These are phyloP conservation scores for Gadus chalcogrammus DNA, from an alignment of 2,113 vertebrate species.

Conservation along the genomic window DNA sequence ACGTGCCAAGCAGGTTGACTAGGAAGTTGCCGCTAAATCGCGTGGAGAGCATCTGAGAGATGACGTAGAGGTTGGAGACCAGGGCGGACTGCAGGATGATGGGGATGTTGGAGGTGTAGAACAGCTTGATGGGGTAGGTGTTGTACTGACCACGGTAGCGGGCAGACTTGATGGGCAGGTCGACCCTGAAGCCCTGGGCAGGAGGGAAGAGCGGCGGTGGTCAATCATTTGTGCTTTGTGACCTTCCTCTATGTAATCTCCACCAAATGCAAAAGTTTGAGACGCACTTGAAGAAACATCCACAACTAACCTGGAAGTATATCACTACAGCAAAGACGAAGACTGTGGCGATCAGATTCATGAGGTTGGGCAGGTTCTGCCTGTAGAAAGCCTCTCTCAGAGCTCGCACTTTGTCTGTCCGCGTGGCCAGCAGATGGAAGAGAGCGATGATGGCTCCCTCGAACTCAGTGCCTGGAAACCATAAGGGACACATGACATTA, in stretches of 20 bases:
- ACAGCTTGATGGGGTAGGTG: conserved; percentile 98
- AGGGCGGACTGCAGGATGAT: conserved; percentile 98
- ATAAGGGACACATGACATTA: not conserved
- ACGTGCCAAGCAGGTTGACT: conserved; percentile 95
- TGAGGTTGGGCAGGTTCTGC: conserved; percentile 97
- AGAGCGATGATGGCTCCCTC: conserved; percentile 97
- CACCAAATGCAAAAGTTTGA: not conserved
- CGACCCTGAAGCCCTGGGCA: conserved; percentile 92
- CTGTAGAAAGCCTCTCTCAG: conserved; percentile 97
- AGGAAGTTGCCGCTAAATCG: conserved; percentile 96
- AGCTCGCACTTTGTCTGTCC: conserved; percentile 96
- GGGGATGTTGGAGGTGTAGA: conserved; percentile 99
- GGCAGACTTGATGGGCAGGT: conserved; percentile 97
- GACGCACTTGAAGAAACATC: not conserved
- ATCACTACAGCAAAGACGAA: conserved; percentile 98
- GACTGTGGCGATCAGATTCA: conserved; percentile 96
- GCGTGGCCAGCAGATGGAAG: conserved; percentile 94
- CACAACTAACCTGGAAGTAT: conserved; percentile 92
- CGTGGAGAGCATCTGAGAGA: conserved; percentile 98
- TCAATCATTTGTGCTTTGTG: not conserved
- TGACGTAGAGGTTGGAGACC: conserved; percentile 96
- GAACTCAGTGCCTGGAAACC: conserved; percentile 88
- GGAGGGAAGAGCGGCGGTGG: not conserved
- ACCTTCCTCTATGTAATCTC: not conserved
- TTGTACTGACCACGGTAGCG: conserved; percentile 98